Evolutionary conservation across 2,113 vertebrate species (phyloP), one percentile per base, ranked within the genome.

Genomic region (Sigmodon hispidus): DNA sequence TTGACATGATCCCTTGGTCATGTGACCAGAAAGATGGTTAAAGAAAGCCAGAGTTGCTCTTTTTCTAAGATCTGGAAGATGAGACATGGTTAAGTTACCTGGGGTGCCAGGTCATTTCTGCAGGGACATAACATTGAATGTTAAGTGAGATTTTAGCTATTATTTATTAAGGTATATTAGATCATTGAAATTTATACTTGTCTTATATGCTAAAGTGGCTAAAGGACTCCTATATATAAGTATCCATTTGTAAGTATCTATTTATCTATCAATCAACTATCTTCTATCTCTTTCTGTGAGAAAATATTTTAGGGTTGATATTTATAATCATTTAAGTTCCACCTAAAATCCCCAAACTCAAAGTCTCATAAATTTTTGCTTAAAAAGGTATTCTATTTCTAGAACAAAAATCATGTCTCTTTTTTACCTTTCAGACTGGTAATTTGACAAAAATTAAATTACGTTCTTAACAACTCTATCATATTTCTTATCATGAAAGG

Each of bases 391-490:
- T 69, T 90, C 13, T 31, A 90, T 80, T 93, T 89, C 67, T 70
- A 89, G 24, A n/a, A 77, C 1, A 81, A 91, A 92, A 89, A 50
- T 69, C 10, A 48, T 75, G 12, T 81, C 40, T 70, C 57, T 3
- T 87, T 45, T 92, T 3, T 10, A 90, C 3, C 55, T 77, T 85
- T 43, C 3, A 48, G 43, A 65, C 90, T 70, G 59, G 4, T 90
- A 43, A 90, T 87, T 84, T 90, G 59, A 36, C 29, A 79, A 94
- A 67, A 73, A 48, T 61, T 91, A 43, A 52, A 34, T 94, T 72
- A 77, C 1, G n/a, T 57, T 92, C 95, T 92, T 95, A 45, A 45
- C n/a, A 81, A 72, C 15, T 83, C 21, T 81, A 21, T 15, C 11
- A 50, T 65, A 43, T 59, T 81, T 80, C 77, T 92, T 69, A 21